phyloP scores from a whole-genome alignment of 2,888 invertebrate species.

The Eudasyphora cyanicolor region DNA sequence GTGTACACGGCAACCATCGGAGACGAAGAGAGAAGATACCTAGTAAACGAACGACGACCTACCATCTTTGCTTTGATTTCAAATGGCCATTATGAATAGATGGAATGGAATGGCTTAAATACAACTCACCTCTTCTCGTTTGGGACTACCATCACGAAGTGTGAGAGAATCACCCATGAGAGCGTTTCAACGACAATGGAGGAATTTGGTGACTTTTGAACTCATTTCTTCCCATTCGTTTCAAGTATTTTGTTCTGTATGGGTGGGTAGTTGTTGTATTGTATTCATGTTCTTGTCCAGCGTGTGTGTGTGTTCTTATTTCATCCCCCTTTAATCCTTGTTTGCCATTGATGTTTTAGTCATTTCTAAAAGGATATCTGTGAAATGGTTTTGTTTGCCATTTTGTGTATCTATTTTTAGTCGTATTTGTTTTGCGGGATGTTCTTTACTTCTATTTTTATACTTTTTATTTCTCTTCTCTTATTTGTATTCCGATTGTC shows the following conservation, averaged over 20 bases:
- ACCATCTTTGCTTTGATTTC: conserved; percentile 48
- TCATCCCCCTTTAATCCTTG: conserved; percentile 45
- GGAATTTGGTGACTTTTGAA: conserved; percentile 55
- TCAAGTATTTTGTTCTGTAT: neutral
- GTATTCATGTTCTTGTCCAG: conserved; percentile 7
- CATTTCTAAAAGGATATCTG: neutral
- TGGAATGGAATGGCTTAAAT: conserved; percentile 40
- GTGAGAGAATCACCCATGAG: conserved; percentile 24
- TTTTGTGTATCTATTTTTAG: conserved; percentile 47
- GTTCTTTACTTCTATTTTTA: conserved; percentile 6
- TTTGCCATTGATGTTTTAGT: conserved; percentile 7
- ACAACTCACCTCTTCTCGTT: no score
- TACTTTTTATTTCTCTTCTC: neutral
- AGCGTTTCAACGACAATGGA: conserved; percentile 26
- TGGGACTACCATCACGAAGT: no score
- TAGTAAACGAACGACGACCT: neutral
- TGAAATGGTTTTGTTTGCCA: conserved; percentile 47
- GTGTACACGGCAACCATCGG: conserved; percentile 32
- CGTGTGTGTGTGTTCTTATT: conserved; percentile 20
- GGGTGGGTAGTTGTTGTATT: no score
- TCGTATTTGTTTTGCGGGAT: neutral
- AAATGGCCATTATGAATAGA: conserved; percentile 50
- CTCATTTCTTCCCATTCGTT: conserved; percentile 24
- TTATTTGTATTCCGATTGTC: neutral
- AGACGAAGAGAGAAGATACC: no score